A percentile compares a stretch with the other conserved stretches of the same genome.
phyloP scores from a whole-genome alignment of 2,113 vertebrate genomes.

The Lanius ludovicianus region DNA sequence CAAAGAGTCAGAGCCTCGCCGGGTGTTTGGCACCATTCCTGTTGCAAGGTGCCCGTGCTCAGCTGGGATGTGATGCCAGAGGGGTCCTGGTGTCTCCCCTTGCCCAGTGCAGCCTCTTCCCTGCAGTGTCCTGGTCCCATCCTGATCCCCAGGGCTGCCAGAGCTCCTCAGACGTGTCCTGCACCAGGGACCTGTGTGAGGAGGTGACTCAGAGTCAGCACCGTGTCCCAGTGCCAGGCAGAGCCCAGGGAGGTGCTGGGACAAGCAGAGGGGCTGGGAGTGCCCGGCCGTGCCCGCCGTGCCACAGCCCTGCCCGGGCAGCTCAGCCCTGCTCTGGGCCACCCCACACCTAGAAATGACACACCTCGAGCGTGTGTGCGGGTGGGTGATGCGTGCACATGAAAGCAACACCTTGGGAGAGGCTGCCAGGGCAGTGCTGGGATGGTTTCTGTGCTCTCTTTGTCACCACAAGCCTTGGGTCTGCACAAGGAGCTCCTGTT shows the following conservation, averaged over 20 bases:
- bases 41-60: background rate
- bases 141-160: background rate
- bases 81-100: background rate
- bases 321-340: background rate
- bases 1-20: rapidly evolving
- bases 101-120: background rate
- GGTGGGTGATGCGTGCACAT: background rate
- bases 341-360: background rate
- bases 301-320: background rate
- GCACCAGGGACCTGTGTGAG: background rate
- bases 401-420: background rate
- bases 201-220: background rate
- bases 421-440: background rate
- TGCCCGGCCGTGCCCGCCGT: background rate
- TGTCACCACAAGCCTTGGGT: background rate
- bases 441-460: background rate
- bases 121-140: background rate
- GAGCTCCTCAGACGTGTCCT: background rate
- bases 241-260: background rate
- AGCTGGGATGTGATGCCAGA: background rate
- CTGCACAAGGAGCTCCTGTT: background rate
- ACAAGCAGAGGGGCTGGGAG: background rate
- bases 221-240: background rate
- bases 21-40: background rate
- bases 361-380: background rate